Evolutionary conservation across 2,797 vertebrate genomes (phyloP), one percentile per base, ranked within the genome.

Genomic region (Alectoris magna): DNA sequence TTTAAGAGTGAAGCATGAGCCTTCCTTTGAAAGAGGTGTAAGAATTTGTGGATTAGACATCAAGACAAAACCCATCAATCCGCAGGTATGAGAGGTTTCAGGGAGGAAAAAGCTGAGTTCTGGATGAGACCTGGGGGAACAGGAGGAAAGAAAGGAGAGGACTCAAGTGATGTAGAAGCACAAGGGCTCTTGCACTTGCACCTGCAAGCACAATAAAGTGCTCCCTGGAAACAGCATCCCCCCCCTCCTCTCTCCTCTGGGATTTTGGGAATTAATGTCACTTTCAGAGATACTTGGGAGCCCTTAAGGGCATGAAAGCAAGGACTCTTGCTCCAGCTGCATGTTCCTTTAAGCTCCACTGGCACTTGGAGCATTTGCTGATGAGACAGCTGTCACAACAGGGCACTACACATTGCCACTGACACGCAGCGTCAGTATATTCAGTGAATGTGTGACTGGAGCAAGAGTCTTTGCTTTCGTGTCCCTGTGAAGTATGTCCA

Each of bases 241-340:
- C 67, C 71, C 0, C 12, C 29, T 58, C 71, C 29, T 71, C 0
- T 0, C 27, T 49, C 3, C 9, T 39, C 17, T 1, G 0, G 13
- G 46, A 24, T 14, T 62, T 9, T 41, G 70, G 66, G 44, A 77
- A 10, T 31, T 14, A 14, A 9, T 41, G 27, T 27, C 12, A 34
- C 56, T 85, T 87, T 27, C 4, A 5, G 59, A 72, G 46, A 55
- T 51, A 71, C 11, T 17, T 71, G 23, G 29, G 43, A 24, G 16
- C 39, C 31, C 70, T 78, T 81, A 62, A 69, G 63, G 41, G 51
- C 31, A 11, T 19, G 41, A 44, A 72, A 53, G 2, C 27, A 79
- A 74, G 41, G 63, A 11, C 29, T 90, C 24, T 34, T 2, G 3
- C 73, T 93, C 34, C 24, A 7, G 41, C 16, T 29, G 21, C 16